A percentile compares a stretch with the other conserved stretches of the same genome.
phyloP scores from a whole-genome alignment of 2,888 invertebrate genomes.

The Rotaria socialis region DNA sequence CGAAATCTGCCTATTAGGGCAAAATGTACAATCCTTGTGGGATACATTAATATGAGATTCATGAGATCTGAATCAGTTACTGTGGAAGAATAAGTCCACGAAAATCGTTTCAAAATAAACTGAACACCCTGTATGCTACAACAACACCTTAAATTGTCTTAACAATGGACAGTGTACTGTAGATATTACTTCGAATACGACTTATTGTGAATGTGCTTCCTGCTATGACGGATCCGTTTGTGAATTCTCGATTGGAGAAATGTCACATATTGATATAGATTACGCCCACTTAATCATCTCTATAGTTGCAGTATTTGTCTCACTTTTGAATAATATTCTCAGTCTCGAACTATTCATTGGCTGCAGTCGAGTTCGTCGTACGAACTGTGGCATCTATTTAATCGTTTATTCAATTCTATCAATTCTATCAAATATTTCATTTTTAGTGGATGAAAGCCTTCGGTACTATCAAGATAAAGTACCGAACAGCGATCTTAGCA shows the following conservation, averaged over 20 bases:
- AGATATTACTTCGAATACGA: neutral
- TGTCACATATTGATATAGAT: neutral
- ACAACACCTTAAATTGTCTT: neutral
- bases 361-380: neutral
- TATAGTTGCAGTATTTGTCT: neutral
- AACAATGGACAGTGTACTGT: neutral
- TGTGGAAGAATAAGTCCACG: no score
- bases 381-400: neutral
- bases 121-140: no score
- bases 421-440: neutral
- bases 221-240: neutral
- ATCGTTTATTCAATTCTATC: neutral
- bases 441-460: neutral
- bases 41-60: no score
- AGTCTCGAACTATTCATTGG: neutral
- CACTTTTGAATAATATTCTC: neutral
- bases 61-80: no score
- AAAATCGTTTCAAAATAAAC: no score
- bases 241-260: neutral
- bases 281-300: neutral
- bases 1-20: no score
- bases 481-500: neutral
- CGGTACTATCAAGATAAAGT: neutral
- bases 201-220: neutral
- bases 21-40: no score